Evolutionary conservation across 2,888 invertebrate genomes (phyloP).

Genomic region (Cantharis rustica): DNA sequence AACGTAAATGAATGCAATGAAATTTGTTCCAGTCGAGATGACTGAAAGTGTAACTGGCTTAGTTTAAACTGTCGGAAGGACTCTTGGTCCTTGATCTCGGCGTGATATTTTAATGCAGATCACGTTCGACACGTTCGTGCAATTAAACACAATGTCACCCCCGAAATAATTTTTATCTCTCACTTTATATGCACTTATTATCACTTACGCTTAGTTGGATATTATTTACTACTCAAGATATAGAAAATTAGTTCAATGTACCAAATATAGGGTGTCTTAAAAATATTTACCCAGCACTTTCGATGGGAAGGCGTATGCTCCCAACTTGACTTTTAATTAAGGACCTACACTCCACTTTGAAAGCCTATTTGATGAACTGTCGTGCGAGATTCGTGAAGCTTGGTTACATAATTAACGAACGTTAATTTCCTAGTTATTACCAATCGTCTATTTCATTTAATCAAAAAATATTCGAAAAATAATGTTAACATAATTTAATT

Average conservation of each 20-base stretch:
- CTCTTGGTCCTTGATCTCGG: conserved; percentile 32
- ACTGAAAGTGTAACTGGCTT: conserved; percentile 44
- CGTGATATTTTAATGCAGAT: conserved; percentile 46
- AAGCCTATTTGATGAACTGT: not conserved
- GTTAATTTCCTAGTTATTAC: not conserved
- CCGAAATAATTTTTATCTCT: not conserved
- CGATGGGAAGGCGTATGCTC: not conserved
- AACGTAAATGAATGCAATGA: conserved; percentile 32
- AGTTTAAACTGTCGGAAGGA: conserved; percentile 49
- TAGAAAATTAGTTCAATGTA: not conserved
- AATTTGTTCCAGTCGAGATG: conserved; percentile 32
- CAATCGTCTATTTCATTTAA: no score
- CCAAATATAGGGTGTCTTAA: not conserved
- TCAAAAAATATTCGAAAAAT: not conserved
- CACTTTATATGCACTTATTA: conserved; percentile 7
- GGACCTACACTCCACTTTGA: not conserved
- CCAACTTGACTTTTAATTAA: not conserved
- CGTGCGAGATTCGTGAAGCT: not conserved
- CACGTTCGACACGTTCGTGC: conserved; percentile 52
- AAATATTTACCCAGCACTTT: not conserved
- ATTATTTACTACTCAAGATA: not conserved
- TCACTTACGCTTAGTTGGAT: not conserved
- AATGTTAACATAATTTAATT: not conserved
- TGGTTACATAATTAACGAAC: not conserved
- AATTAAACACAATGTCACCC: conserved; percentile 44